Evolutionary conservation across 2,113 vertebrate genomes (phyloP).

Genomic region (Montifringilla adamsi): DNA sequence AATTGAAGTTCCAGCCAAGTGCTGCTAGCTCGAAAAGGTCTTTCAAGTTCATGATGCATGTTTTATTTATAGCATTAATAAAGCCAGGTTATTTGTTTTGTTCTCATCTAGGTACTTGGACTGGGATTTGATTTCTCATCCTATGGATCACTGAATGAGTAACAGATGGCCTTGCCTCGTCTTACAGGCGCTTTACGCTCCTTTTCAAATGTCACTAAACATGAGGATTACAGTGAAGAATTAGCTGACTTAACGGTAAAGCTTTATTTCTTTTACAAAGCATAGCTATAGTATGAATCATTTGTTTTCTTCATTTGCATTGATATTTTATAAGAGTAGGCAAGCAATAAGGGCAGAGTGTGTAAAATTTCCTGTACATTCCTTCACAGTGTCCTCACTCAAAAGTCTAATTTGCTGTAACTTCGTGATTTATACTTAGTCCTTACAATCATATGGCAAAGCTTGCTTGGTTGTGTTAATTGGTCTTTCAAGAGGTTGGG

Average conservation of each 20-base stretch:
- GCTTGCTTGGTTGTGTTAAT: neutral
- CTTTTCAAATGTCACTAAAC: slow-evolving; percentile 94
- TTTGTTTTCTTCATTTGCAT: slow-evolving; percentile 1
- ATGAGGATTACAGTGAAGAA: slow-evolving; percentile 84
- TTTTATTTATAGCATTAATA: slow-evolving; percentile 15
- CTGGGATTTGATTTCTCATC: slow-evolving; percentile 63
- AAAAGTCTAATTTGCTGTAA: neutral
- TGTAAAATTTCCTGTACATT: neutral
- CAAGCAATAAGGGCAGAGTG: neutral
- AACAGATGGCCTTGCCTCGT: slow-evolving; percentile 90
- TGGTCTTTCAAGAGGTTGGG: neutral
- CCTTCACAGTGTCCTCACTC: neutral
- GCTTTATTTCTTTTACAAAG: neutral
- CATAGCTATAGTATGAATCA: neutral
- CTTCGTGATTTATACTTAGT: neutral
- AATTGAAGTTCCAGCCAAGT: neutral
- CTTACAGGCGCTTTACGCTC: slow-evolving; percentile 93
- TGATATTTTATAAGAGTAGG: neutral
- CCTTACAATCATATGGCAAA: neutral
- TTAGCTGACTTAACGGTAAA: slow-evolving; percentile 87
- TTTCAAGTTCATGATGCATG: neutral
- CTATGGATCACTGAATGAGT: slow-evolving; percentile 71
- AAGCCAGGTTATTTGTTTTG: slow-evolving; percentile 32
- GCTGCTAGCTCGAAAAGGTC: neutral
- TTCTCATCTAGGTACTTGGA: slow-evolving; percentile 60